phyloP scores from a whole-genome alignment of 1,140 invertebrate species.

The Formica exsecta region DNA sequence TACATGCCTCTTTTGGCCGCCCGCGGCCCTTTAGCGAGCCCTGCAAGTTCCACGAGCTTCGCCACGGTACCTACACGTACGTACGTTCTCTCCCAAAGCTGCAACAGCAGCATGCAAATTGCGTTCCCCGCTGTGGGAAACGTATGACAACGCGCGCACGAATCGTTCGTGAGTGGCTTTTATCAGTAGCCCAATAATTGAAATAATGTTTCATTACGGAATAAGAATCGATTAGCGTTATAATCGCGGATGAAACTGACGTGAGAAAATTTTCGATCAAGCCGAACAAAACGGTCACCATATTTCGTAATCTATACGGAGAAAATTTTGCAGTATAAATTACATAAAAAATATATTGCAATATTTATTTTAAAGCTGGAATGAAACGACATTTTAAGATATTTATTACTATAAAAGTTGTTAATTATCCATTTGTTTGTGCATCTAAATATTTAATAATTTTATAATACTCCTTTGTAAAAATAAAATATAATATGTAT shows the following conservation, averaged over 20 bases:
- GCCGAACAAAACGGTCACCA: neutral
- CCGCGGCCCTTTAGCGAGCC: conserved; percentile 49
- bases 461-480: neutral
- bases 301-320: too few relatives aligned
- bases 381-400: too few relatives aligned
- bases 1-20: conserved; percentile 46
- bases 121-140: conserved; percentile 21
- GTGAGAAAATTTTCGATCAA: neutral
- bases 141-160: neutral
- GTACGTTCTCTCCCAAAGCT: conserved; percentile 34
- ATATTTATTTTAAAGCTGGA: too few relatives aligned
- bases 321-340: too few relatives aligned
- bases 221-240: conserved; percentile 39
- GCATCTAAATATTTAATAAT: too few relatives aligned
- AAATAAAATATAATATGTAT: neutral
- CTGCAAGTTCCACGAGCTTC: conserved; percentile 39
- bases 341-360: too few relatives aligned
- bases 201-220: conserved; percentile 43
- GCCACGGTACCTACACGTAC: neutral
- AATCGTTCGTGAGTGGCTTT: conserved; percentile 25
- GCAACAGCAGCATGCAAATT: conserved; percentile 44
- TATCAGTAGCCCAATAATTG: conserved; percentile 18
- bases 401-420: too few relatives aligned
- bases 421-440: too few relatives aligned
- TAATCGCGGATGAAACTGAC: neutral